A percentile compares a stretch with the other conserved stretches of the same genome.
phyloP scores from a whole-genome alignment of 2,888 invertebrate species.

The Caenorhabditis sp. region DNA sequence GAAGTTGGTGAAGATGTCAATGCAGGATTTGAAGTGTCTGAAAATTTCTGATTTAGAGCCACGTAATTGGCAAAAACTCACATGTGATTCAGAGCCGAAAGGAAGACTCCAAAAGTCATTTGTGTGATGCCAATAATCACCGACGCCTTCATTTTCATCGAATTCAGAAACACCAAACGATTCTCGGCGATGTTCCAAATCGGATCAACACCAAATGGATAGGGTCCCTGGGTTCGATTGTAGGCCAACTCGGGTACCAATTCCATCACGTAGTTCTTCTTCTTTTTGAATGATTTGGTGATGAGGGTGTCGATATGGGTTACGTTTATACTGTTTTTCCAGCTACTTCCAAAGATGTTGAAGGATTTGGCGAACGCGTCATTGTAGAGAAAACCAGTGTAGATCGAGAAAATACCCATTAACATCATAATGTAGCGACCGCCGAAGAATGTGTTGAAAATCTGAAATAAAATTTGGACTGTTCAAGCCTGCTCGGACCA shows the following conservation, averaged over 20 bases:
- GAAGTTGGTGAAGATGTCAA: constrained; percentile 89
- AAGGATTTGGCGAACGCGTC: constrained; percentile 72
- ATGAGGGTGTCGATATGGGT: background rate
- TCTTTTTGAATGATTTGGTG: background rate
- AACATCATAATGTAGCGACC: constrained; percentile 71
- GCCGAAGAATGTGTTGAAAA: constrained; percentile 71
- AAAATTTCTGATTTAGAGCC: background rate
- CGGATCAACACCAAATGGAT: constrained; percentile 74
- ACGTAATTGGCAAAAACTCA: too few species aligned
- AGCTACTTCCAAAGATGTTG: constrained; percentile 73
- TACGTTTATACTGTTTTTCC: constrained; percentile 62
- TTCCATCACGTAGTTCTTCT: constrained; percentile 14
- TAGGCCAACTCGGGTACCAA: constrained; percentile 56
- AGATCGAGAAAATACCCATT: constrained; percentile 72
- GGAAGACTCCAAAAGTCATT: constrained; percentile 70
- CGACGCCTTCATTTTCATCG: constrained; percentile 71
- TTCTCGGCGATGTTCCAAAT: constrained; percentile 71
- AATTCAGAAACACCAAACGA: constrained; percentile 70
- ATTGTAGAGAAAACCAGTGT: constrained; percentile 71
- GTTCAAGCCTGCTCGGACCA: too few species aligned
- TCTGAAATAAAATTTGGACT: constrained; percentile 64
- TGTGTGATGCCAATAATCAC: constrained; percentile 69
- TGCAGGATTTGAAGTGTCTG: constrained; percentile 76
- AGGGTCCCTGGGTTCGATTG: constrained; percentile 63
- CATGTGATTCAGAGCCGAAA: constrained; percentile 64